A percentile compares a stretch with the other conserved stretches of the same genome.
Evolutionary conservation across 64 coral and sea anemone species (phyloP).

Genomic region (Stylophora pistillata): DNA sequence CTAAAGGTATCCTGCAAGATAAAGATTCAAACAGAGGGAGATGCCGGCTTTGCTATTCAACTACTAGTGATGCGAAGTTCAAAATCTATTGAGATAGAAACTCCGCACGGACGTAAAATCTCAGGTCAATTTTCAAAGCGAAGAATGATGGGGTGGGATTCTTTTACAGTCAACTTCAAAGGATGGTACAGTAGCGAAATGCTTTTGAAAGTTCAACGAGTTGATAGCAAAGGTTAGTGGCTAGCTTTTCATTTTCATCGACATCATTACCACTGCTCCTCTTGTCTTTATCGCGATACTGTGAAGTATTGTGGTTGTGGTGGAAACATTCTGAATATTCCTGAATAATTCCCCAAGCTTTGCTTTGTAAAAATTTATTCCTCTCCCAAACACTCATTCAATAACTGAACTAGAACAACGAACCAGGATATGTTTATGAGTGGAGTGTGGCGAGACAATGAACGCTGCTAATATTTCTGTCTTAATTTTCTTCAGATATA

Average conservation of each 20-base stretch:
- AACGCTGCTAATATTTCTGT: not conserved
- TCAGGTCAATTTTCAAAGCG: not conserved
- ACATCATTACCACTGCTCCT: too few relatives aligned
- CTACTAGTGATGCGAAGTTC: not conserved
- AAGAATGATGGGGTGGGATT: not conserved
- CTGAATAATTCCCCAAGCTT: too few relatives aligned
- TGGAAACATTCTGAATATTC: too few relatives aligned
- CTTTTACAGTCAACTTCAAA: not conserved
- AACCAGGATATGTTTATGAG: not conserved
- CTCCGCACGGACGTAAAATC: not conserved
- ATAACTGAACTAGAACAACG: too few relatives aligned
- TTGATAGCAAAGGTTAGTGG: not conserved
- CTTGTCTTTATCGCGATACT: too few relatives aligned
- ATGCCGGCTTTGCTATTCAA: not conserved
- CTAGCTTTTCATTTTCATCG: too few relatives aligned
- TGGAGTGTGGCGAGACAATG: not conserved
- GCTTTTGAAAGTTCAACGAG: constrained; percentile 7
- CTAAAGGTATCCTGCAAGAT: not conserved
- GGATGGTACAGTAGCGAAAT: constrained; percentile 13
- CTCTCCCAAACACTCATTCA: too few relatives aligned
- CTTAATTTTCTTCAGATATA: constrained; percentile 4
- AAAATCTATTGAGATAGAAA: not conserved
- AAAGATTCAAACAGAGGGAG: not conserved
- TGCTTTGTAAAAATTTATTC: too few relatives aligned
- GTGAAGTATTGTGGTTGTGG: too few relatives aligned